These are phyloP conservation scores for Bambusicola thoracicus DNA, from an alignment of 2,113 vertebrate genomes.

Conservation along the genomic window DNA sequence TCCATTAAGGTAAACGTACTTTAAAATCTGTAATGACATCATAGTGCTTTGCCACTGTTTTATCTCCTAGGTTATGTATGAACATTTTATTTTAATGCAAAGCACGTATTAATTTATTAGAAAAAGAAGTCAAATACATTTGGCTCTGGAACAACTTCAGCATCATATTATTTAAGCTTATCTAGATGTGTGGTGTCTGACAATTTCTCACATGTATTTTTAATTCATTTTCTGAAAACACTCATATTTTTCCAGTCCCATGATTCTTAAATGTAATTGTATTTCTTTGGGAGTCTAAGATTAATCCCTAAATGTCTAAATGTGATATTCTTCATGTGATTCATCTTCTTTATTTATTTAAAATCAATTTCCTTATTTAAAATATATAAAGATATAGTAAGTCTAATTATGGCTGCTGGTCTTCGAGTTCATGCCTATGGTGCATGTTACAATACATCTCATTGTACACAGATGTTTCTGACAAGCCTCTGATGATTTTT, in stretches of 20 bases:
- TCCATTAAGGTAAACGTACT: slow-evolving; percentile 43
- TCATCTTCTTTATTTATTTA: background rate
- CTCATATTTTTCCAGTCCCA: background rate
- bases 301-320: background rate
- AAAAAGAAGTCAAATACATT: background rate
- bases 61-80: background rate
- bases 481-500: background rate
- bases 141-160: background rate
- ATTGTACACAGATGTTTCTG: background rate
- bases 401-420: background rate
- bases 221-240: background rate
- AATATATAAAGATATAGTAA: background rate
- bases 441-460: background rate
- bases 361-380: background rate
- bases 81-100: background rate
- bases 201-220: background rate
- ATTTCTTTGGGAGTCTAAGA: background rate
- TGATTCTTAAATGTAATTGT: background rate
- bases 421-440: background rate
- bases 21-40: background rate
- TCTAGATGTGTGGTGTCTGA: background rate
- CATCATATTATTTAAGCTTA: background rate
- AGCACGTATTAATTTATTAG: background rate
- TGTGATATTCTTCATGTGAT: background rate
- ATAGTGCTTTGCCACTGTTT: slow-evolving; percentile 2